A percentile compares a stretch with the other conserved stretches of the same genome.
Conservation (phyloP, 53 echinoderm and acorn worm species). For the Antedon mediterranea region DNA sequence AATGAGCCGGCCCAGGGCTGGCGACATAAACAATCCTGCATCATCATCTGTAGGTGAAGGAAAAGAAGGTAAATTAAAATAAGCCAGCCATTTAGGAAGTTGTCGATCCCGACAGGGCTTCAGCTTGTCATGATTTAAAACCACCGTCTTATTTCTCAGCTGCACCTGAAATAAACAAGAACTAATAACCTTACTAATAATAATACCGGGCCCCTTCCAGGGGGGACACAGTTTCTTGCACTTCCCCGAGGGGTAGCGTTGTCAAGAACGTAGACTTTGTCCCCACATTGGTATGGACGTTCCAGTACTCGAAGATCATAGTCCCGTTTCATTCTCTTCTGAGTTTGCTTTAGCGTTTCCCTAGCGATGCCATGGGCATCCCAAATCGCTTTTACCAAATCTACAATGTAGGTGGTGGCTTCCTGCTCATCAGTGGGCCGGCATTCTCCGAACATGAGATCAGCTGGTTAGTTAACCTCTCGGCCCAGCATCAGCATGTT, state of each 20-base stretch:
- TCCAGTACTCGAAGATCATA: conserved; percentile 10
- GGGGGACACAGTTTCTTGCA: conserved; percentile 19
- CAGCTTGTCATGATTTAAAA: conserved; percentile 25
- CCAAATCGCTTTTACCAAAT: conserved; percentile 3
- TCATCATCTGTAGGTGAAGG: background rate
- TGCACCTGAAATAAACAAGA: conserved; percentile 24
- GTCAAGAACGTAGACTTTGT: conserved; percentile 30
- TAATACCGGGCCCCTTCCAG: conserved; percentile 29
- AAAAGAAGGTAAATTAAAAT: background rate
- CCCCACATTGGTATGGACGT: conserved; percentile 9
- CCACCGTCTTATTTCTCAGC: conserved; percentile 12
- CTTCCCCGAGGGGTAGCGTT: conserved; percentile 9
- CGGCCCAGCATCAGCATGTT: conserved; percentile 24
- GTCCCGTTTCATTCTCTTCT: conserved; percentile 19
- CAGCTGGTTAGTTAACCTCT: conserved; percentile 22
- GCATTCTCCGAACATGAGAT: conserved; percentile 11
- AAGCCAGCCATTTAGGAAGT: conserved; percentile 16
- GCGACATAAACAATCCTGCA: background rate
- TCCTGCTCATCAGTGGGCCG: background rate
- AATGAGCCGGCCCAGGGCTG: background rate
- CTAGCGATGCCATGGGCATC: conserved; percentile 15
- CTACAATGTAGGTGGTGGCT: conserved; percentile 1
- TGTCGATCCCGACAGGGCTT: conserved; percentile 25
- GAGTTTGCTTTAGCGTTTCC: background rate
- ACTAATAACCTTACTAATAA: conserved; percentile 2